Conservation (phyloP, 2,888 invertebrate species). For the Drosophila setosimentum region DNA sequence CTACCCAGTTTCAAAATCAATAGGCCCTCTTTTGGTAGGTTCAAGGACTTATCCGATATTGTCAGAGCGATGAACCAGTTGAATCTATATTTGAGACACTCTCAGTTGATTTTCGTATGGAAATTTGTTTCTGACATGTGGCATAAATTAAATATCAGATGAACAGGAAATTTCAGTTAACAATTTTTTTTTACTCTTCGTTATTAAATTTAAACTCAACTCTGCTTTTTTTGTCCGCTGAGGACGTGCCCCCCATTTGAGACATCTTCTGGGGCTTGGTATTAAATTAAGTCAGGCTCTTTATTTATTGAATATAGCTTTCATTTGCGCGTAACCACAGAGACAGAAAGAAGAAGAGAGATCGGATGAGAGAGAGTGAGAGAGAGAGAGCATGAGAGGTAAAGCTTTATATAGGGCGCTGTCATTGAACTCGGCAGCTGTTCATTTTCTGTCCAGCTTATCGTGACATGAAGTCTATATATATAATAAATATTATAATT, state of each 20-base stretch:
- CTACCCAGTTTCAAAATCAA: neutral
- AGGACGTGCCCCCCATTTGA: slow-evolving; percentile 59
- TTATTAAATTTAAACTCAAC: slow-evolving; percentile 43
- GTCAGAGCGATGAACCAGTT: slow-evolving; percentile 50
- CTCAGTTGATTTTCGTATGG: slow-evolving; percentile 12
- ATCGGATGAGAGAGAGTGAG: slow-evolving; percentile 1
- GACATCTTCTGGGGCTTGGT: slow-evolving; percentile 49
- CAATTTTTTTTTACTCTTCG: slow-evolving; percentile 45
- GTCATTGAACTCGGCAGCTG: slow-evolving; percentile 53
- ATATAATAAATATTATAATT: neutral
- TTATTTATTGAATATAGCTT: slow-evolving; percentile 19
- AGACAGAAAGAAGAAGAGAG: too few species aligned
- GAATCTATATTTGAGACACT: neutral
- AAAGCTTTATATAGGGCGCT: slow-evolving; percentile 44
- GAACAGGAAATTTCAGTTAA: slow-evolving; percentile 22
- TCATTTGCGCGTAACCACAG: neutral
- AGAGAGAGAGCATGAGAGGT: slow-evolving; percentile 8
- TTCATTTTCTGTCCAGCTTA: slow-evolving; percentile 21
- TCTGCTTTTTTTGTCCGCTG: slow-evolving; percentile 1
- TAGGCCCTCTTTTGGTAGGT: neutral
- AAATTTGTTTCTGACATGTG: slow-evolving; percentile 9
- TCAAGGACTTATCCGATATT: slow-evolving; percentile 40
- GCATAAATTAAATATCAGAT: slow-evolving; percentile 5
- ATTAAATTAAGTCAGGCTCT: slow-evolving; percentile 20
- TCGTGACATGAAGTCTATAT: slow-evolving; percentile 18